Base-by-base conservation (phyloP, 2,113 vertebrate genomes). In the Gambusia affinis region DNA sequence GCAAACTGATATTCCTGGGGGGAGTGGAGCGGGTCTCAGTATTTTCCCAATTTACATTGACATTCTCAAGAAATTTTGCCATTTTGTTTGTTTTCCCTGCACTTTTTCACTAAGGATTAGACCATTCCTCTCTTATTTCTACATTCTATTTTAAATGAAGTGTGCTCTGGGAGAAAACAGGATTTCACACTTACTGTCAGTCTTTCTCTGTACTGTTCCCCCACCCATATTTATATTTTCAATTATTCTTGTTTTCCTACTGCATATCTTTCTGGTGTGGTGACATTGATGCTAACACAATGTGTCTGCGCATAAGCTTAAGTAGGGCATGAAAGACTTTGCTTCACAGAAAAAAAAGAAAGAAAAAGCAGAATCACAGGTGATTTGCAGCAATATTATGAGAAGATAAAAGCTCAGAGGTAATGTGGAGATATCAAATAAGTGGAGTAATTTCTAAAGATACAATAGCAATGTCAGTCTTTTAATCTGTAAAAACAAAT, bases 171-270 rank as follows among this genome's bases (percentile, higher is more conserved):
- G 85, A 88, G 88, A 83, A 92, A 93, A 94, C 84, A 84, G 91
- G 90, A 93, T 94, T 91, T 93, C 87, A 92, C 88, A 85, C 87
- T 86, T 71, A 65, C 88, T 93, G 91, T 93, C 92, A 94, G 73
- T 86, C 74, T 84, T 84, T 87, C 78, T 89, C 73, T 87, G 81
- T 83, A 74, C 89, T 89, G 82, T 91, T 91, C 84, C 87, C 71
- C 64, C 51, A n/a, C 17, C 79, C 83, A 63, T 87, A 91, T 92
- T 93, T 92, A 89, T 92, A 89, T 92, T 91, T 93, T 90, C 89
- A 91, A 88, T 93, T 90, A 91, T 90, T 91, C 88, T 85, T 82
- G 67, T 88, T 85, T 90, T 87, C 72, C 77, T 30, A 33, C 80
- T 80, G 44, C 84, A 63, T 70, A 78, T 89, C 82, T 80, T 88